Conservation (phyloP, 2,888 invertebrate species). For the Orthosia gothica region DNA sequence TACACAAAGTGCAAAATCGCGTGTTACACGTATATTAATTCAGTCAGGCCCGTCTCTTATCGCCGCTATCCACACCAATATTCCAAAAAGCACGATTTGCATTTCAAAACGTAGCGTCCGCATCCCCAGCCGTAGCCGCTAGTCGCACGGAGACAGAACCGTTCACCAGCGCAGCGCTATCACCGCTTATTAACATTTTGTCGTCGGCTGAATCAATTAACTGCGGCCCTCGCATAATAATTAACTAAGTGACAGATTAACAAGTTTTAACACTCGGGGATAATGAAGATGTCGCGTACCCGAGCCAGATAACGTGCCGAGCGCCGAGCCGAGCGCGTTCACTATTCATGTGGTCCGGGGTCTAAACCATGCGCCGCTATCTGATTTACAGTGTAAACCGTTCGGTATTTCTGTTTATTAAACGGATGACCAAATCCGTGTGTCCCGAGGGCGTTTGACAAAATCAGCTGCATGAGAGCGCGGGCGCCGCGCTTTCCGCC, state of each 20-base stretch:
- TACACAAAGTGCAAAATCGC: constrained; percentile 81
- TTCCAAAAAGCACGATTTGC: constrained; percentile 84
- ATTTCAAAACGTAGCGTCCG: constrained; percentile 76
- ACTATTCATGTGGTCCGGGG: constrained; percentile 78
- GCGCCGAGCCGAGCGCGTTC: constrained; percentile 56
- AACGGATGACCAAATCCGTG: constrained; percentile 60
- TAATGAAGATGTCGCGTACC: constrained; percentile 89
- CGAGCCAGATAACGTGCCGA: constrained; percentile 66
- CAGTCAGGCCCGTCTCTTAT: constrained; percentile 77
- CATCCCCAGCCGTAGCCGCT: not conserved
- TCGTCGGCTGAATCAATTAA: constrained; percentile 89
- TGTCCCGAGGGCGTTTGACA: constrained; percentile 69
- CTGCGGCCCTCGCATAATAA: constrained; percentile 86
- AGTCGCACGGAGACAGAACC: constrained; percentile 62
- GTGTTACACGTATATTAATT: constrained; percentile 84
- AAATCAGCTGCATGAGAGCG: constrained; percentile 66
- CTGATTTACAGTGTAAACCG: constrained; percentile 65
- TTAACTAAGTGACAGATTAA: constrained; percentile 89
- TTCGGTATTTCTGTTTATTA: constrained; percentile 59
- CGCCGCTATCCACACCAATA: constrained; percentile 80
- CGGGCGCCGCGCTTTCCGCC: constrained; percentile 68
- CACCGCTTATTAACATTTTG: constrained; percentile 90
- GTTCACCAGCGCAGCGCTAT: constrained; percentile 74
- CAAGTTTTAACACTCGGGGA: constrained; percentile 90
- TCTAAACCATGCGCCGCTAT: constrained; percentile 62